Conservation (phyloP, 2,797 vertebrate species). For the Neosalanx taihuensis region DNA sequence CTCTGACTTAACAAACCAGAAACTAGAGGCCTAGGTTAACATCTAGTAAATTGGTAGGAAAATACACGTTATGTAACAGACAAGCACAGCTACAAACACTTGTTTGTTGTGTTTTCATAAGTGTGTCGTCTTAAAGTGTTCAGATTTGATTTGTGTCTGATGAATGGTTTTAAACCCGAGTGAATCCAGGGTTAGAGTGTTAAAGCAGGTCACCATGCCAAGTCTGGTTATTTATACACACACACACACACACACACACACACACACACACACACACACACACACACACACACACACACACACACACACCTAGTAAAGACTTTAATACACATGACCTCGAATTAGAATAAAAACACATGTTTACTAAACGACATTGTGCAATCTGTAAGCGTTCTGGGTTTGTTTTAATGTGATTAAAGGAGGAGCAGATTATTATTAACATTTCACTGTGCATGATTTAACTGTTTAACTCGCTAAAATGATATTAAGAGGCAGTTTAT, state of each 20-base stretch:
- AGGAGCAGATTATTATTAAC: too few relatives aligned
- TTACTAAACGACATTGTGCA: too few relatives aligned
- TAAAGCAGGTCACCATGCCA: neutral
- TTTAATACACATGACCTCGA: too few relatives aligned
- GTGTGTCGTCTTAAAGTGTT: neutral
- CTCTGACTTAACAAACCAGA: neutral
- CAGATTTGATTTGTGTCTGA: neutral
- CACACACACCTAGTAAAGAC: too few relatives aligned
- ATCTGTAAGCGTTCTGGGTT: too few relatives aligned
- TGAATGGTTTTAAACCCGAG: neutral
- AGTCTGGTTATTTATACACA: conserved; percentile 44
- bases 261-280: conserved; percentile 7
- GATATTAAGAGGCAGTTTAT: too few relatives aligned
- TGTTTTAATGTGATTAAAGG: neutral
- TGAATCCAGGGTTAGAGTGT: too few relatives aligned
- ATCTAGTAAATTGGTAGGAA: neutral
- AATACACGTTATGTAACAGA: conserved; percentile 43
- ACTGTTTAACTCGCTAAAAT: too few relatives aligned
- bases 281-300: conserved; percentile 31
- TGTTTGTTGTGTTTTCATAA: conserved; percentile 53
- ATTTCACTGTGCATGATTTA: too few relatives aligned
- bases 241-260: too few relatives aligned
- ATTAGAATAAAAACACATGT: too few relatives aligned
- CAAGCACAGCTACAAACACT: conserved; percentile 14
- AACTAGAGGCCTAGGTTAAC: neutral